These are phyloP conservation scores for Atherinomorus stipes DNA, from an alignment of 2,113 vertebrate genomes.

Conservation along the genomic window DNA sequence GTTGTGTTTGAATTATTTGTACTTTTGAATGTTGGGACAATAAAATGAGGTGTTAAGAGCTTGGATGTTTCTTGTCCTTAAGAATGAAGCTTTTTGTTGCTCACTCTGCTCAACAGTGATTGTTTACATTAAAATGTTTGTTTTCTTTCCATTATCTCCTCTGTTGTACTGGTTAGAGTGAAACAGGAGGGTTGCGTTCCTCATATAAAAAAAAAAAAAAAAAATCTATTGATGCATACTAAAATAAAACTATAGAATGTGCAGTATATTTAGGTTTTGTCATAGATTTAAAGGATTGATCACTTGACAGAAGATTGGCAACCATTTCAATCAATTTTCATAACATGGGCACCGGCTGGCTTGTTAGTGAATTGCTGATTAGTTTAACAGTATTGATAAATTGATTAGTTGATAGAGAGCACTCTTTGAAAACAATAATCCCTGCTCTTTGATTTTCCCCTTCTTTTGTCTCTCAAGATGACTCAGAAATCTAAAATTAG, in stretches of 20 bases:
- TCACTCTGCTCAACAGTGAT: too few species aligned
- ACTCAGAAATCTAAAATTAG: conserved; percentile 15
- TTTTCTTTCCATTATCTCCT: not conserved
- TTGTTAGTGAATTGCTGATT: not conserved
- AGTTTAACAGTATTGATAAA: not conserved
- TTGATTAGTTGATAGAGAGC: not conserved
- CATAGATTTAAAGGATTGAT: too few species aligned
- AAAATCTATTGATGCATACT: too few species aligned
- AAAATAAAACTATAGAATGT: too few species aligned
- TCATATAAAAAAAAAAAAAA: not conserved
- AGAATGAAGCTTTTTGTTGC: not conserved
- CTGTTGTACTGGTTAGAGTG: not conserved
- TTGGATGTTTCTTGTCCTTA: conserved; percentile 69
- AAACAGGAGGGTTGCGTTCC: too few species aligned
- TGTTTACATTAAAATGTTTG: too few species aligned
- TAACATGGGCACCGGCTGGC: not conserved
- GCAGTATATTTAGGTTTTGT: not conserved
- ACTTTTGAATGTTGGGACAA: conserved; percentile 99
- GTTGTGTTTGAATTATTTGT: conserved; percentile 99
- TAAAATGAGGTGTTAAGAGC: conserved; percentile 98
- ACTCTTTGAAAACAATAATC: not conserved
- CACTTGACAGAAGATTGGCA: not conserved
- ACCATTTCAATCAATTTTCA: not conserved
- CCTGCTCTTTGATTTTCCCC: not conserved
- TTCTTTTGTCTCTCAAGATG: not conserved